A percentile compares a stretch with the other conserved stretches of the same genome.
Evolutionary conservation across 2,888 invertebrate genomes (phyloP).

Genomic region (Oscheius myriophilus): DNA sequence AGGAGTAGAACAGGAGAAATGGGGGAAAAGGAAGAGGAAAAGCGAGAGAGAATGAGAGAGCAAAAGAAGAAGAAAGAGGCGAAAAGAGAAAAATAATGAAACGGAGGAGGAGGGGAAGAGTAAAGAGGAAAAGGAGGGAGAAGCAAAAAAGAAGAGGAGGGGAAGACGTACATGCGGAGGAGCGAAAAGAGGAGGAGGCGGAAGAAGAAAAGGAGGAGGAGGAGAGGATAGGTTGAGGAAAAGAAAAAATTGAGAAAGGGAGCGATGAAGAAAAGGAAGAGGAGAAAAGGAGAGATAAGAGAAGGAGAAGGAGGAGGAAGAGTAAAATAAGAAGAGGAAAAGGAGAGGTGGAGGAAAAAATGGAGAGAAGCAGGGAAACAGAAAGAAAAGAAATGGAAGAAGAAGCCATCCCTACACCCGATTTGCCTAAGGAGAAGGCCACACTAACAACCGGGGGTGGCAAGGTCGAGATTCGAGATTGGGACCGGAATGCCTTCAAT

Average conservation of each 20-base stretch:
- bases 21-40: not conserved
- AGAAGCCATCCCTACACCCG: too few species aligned
- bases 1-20: constrained; percentile 1
- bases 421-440: too few species aligned
- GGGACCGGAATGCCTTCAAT: constrained; percentile 9
- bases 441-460: constrained; percentile 6
- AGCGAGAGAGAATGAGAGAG: not conserved
- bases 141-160: constrained; percentile 1
- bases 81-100: too few species aligned
- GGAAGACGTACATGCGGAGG: not conserved
- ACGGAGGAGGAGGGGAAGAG: too few species aligned
- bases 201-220: not conserved
- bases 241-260: not conserved
- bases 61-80: too few species aligned
- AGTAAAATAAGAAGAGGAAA: too few species aligned
- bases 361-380: too few species aligned
- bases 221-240: not conserved
- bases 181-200: not conserved
- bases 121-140: not conserved
- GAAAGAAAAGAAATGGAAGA: too few species aligned
- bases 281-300: too few species aligned
- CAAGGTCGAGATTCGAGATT: constrained; percentile 19
- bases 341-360: too few species aligned
- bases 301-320: too few species aligned
- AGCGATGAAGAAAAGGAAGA: too few species aligned